phyloP scores from a whole-genome alignment of 2,113 vertebrate genomes.

The Pelodiscus sinensis region DNA sequence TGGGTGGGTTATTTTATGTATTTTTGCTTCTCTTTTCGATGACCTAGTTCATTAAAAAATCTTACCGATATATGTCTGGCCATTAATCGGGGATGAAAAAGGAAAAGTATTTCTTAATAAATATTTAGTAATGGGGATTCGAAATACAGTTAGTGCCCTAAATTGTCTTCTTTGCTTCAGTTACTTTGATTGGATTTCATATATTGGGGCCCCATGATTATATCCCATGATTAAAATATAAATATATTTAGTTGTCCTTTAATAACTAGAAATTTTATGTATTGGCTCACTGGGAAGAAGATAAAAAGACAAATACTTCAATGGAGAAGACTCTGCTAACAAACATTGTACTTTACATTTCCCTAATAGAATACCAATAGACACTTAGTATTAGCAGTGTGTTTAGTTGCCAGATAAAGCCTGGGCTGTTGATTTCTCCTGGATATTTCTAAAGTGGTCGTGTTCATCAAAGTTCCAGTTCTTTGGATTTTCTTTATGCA shows the following conservation, averaged over 20 bases:
- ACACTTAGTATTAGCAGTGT: accelerated
- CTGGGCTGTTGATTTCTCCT: not conserved
- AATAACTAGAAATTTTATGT: not conserved
- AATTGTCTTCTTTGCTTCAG: not conserved
- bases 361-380: not conserved
- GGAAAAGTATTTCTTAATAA: not conserved
- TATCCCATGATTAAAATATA: not conserved
- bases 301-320: not conserved
- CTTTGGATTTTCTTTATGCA: not conserved
- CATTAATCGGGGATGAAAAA: not conserved
- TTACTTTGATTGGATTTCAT: not conserved
- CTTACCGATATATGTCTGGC: not conserved
- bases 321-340: not conserved
- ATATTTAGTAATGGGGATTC: not conserved
- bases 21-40: not conserved
- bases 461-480: not conserved
- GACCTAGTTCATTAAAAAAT: not conserved
- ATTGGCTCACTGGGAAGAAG: not conserved
- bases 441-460: not conserved
- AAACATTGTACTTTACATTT: not conserved
- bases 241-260: not conserved
- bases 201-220: accelerated
- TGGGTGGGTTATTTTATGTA: not conserved
- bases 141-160: not conserved
- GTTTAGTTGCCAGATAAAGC: not conserved